Evolutionary conservation across 2,888 invertebrate species (phyloP).

Genomic region (Isotomurus palustris): DNA sequence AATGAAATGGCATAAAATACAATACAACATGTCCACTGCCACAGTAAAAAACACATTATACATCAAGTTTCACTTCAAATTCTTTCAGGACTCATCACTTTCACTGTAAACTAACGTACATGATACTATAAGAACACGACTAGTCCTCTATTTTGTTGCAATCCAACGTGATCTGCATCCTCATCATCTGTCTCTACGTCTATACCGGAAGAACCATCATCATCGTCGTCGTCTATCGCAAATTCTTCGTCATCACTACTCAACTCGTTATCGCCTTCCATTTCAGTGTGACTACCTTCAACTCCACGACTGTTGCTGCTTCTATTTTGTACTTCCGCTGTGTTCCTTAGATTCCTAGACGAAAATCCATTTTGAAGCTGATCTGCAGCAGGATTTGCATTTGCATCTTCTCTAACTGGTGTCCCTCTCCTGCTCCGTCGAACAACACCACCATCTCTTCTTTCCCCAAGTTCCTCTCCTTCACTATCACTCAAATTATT

Average conservation of each 20-base stretch:
- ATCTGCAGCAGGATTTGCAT: not conserved
- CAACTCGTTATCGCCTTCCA: slow-evolving; percentile 15
- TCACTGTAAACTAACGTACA: no score
- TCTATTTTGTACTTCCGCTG: no score
- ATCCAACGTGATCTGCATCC: slow-evolving; percentile 11
- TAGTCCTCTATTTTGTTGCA: slow-evolving; percentile 23
- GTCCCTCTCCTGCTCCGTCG: not conserved
- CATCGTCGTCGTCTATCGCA: slow-evolving; percentile 22
- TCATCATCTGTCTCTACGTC: slow-evolving; percentile 25
- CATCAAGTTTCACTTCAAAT: no score
- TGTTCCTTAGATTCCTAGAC: slow-evolving; percentile 3
- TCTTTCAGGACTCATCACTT: no score
- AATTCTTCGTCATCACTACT: slow-evolving; percentile 25
- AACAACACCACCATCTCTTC: no score
- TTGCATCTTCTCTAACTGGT: not conserved
- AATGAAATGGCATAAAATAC: no score
- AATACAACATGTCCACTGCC: no score
- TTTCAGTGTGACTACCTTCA: slow-evolving; percentile 11
- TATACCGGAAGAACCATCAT: slow-evolving; percentile 17
- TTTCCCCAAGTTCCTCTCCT: not conserved
- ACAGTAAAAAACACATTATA: no score
- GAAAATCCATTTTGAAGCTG: not conserved
- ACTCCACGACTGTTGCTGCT: not conserved
- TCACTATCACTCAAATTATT: slow-evolving; percentile 1
- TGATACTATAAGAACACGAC: slow-evolving; percentile 25